phyloP scores from a whole-genome alignment of 1,140 invertebrate species.

The Habropoda laboriosa region DNA sequence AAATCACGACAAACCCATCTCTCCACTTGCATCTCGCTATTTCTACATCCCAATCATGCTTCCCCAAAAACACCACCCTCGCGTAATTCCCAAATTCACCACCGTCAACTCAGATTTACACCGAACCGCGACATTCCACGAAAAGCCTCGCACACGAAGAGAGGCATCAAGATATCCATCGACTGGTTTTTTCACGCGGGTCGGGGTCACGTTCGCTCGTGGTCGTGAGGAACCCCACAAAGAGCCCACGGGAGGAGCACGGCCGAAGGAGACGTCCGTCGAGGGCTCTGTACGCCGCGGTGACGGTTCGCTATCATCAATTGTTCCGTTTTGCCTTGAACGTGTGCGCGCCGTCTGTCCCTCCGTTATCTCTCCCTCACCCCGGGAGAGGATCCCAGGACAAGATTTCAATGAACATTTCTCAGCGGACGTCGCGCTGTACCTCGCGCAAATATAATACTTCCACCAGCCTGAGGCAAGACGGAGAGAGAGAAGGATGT shows the following conservation, averaged over 20 bases:
- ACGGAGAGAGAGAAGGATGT: background rate
- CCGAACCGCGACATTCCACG: conserved; percentile 48
- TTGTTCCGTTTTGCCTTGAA: conserved; percentile 59
- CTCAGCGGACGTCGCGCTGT: conserved; percentile 34
- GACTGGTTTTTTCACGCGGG: conserved; percentile 36
- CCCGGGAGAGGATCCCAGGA: conserved; percentile 31
- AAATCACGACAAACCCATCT: too few species aligned
- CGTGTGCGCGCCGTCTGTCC: background rate
- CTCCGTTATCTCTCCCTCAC: background rate
- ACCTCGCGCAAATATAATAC: conserved; percentile 47
- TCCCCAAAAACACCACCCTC: background rate
- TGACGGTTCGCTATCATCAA: conserved; percentile 63
- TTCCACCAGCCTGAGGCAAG: background rate
- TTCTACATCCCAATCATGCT: background rate
- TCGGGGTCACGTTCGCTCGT: conserved; percentile 53
- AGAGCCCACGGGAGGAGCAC: conserved; percentile 38
- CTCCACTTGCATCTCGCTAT: background rate
- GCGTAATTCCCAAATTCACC: background rate
- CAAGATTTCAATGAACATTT: conserved; percentile 62
- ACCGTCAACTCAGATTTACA: conserved; percentile 36
- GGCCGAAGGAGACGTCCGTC: conserved; percentile 39
- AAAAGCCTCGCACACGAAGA: conserved; percentile 16
- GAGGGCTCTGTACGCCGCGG: conserved; percentile 1
- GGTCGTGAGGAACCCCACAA: conserved; percentile 61
- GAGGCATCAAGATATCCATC: conserved; percentile 59